These are phyloP conservation scores for Liolophura sinensis DNA, from an alignment of 1,140 invertebrate species.

Conservation along the genomic window DNA sequence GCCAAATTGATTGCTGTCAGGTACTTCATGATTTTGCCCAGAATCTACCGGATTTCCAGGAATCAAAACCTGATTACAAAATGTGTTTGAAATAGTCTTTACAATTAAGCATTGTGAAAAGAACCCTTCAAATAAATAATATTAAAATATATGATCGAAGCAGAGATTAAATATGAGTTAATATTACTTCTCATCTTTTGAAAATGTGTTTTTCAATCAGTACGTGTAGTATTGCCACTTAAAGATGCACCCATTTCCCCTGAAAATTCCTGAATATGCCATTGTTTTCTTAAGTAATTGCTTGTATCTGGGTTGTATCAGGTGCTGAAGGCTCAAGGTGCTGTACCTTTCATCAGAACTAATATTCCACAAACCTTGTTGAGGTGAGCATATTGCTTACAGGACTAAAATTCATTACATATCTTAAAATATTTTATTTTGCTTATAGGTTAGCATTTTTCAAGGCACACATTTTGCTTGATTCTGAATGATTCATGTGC, in stretches of 20 bases:
- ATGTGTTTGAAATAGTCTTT: background rate
- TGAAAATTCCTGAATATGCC: background rate
- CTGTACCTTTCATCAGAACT: constrained; percentile 54
- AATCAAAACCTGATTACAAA: too few species aligned
- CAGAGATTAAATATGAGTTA: too few species aligned
- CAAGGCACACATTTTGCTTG: background rate
- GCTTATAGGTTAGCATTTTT: background rate
- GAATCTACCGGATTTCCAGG: background rate
- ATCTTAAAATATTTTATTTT: too few species aligned
- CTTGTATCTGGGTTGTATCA: constrained; percentile 13
- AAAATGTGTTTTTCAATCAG: too few species aligned
- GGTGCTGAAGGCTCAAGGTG: constrained; percentile 50
- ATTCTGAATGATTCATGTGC: background rate
- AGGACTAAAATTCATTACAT: too few species aligned
- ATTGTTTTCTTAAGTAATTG: background rate
- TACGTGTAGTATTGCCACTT: too few species aligned
- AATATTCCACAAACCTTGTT: constrained; percentile 53
- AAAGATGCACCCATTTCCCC: too few species aligned
- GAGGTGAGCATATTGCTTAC: constrained; percentile 14
- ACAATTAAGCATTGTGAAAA: background rate
- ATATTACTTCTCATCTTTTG: too few species aligned
- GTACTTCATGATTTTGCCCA: background rate
- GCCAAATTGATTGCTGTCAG: background rate
- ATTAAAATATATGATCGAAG: too few species aligned
- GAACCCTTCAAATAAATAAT: background rate